Percentiles rank a stretch among this genome's conserved stretches.
These are phyloP conservation scores for Lemur catta DNA, from an alignment of 2,797 vertebrate genomes.

Conservation along the genomic window DNA sequence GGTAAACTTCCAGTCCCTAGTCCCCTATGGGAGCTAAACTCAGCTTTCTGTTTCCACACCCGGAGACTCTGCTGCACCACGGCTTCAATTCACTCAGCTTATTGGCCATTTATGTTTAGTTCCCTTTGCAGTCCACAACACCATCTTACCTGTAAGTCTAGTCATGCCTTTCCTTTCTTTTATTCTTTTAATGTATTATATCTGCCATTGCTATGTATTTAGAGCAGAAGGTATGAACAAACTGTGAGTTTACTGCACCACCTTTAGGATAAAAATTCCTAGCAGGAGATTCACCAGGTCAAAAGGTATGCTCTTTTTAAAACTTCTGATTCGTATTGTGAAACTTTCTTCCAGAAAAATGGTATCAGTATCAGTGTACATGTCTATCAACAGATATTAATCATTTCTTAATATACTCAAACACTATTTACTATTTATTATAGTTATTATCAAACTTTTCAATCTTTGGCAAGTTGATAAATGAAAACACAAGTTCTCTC, in stretches of 20 bases:
- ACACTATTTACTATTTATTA: not conserved
- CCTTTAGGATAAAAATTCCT: not conserved
- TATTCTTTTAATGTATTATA: not conserved
- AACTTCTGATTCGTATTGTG: not conserved
- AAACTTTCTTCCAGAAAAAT: conserved; percentile 29
- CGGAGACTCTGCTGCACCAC: not conserved
- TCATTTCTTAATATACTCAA: conserved; percentile 1
- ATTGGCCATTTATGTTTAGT: not conserved
- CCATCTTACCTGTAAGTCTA: not conserved
- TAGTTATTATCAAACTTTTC: conserved; percentile 19
- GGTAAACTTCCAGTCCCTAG: not conserved
- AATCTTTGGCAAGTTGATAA: not conserved
- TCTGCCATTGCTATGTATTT: not conserved
- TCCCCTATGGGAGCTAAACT: not conserved
- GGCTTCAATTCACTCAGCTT: not conserved
- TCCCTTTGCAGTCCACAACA: not conserved
- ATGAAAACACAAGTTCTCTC: not conserved
- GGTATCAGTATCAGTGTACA: not conserved
- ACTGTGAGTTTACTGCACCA: not conserved
- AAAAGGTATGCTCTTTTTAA: not conserved
- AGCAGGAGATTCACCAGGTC: not conserved
- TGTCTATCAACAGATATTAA: not conserved
- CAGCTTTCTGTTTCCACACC: not conserved
- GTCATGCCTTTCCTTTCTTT: not conserved
- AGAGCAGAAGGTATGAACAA: not conserved